Evolutionary conservation across 53 echinoderm and acorn worm species (phyloP), one percentile per base, ranked within the genome.

Genomic region (Zoroaster sp.): DNA sequence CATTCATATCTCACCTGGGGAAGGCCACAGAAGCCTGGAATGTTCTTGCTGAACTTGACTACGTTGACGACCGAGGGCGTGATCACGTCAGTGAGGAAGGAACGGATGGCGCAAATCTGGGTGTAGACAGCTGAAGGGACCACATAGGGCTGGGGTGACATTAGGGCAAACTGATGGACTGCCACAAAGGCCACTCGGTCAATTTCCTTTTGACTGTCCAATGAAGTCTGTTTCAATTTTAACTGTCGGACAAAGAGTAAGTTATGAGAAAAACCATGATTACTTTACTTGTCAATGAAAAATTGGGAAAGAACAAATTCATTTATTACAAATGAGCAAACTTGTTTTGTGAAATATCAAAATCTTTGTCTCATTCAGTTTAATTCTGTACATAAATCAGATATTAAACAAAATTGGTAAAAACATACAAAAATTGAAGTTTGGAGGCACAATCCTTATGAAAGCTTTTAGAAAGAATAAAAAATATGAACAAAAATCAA

Each of bases 41-140:
- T 77, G 43, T 91, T 95, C 87, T 98, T 98, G 95, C 95, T 94
- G 75, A 94, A 98, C 90, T 95, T 93, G 11, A 98, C 98, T 30
- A 98, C 93, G 55, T 89, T 94, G 68, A 95, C 93, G 28, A 98
- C 94, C 1, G 95, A 94, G 3, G 98, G 98, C 0, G 98, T 94
- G 47, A 97, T 91, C 34, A 95, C 91, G 30, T 97, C 94, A 12
- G 95, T 94, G 31, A 95, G 93, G 88, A 95, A 97, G 15, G 93
- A 90, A 45, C 93, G 95, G 69, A 97, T 93, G n/a, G 94, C 88
- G 70, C 93, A 93, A 41, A 95, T 91, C 83, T 95, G 91, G 89
- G 93, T 77, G 82, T 95, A 95, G 28, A 97, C 35, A 68, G 90
- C 91, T 3, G 87, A 72, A 7, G 93, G 93, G 83, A 91, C 91